Base-by-base conservation (phyloP, 2,113 vertebrate species). In the Cololabis saira region DNA sequence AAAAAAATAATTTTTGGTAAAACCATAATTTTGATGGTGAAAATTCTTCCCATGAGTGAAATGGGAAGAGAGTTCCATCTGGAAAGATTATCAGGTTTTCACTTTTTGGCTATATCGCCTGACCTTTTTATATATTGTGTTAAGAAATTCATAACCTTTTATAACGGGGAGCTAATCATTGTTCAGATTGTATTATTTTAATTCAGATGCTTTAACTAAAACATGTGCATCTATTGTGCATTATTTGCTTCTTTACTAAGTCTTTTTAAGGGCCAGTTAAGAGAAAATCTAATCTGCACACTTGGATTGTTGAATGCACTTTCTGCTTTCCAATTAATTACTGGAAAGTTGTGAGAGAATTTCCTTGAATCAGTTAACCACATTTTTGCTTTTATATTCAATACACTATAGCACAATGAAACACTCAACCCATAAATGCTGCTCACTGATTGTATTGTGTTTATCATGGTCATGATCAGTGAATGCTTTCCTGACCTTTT, bases 401-500 rank as follows among this genome's bases (percentile, higher is more conserved):
- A 14, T 51, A 51, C 50, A 13, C 42, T 51, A 12, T 18, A 37
- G 13, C 33, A 60, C 47, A 67, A 51, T 41, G 45, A 5, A 49
- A 47, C 24, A 65, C 59, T 74, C 24, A 55, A 40, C n/a, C 16
- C 15, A 52, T 53, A 66, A 50, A 54, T 54, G 12, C 45, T 52
- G 0, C 50, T 55, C 53, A 50, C 52, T 58, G 41, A 49, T 67
- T 4, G 41, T 37, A 45, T 67, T 79, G 66, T 76, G 70, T 74
- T 80, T 51, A 78, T 80, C 73, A 52, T 59, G 75, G 76, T 55
- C 68, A 62, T 27, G 70, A 75, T 80, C 76, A 61, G 64, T 50
- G 41, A 75, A 76, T 61, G 59, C 54, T 69, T 42, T 67, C 74
- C 66, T 88, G 88, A 87, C 88, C 88, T 88, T 87, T 88, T 81